Conservation (phyloP, 2,797 vertebrate genomes). For the Pangasius macronema region DNA sequence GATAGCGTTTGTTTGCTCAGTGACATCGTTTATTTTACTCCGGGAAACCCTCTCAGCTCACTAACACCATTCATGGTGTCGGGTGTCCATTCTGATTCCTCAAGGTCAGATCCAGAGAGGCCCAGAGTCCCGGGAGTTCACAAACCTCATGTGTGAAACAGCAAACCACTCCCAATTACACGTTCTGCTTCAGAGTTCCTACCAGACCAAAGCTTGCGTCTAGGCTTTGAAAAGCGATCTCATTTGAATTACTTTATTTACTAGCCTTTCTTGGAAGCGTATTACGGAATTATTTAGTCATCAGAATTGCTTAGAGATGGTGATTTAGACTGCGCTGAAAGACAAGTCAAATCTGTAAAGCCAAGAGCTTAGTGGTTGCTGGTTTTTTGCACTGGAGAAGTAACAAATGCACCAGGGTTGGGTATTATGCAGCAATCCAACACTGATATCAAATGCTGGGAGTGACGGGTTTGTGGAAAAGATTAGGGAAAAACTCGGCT, state of each 20-base stretch:
- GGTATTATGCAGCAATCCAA: conserved; percentile 47
- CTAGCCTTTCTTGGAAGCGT: conserved; percentile 5
- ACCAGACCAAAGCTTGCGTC: conserved; percentile 17
- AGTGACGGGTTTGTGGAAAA: conserved; percentile 60
- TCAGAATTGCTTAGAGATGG: neutral
- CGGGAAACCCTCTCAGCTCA: conserved; percentile 64
- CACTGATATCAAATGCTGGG: conserved; percentile 65
- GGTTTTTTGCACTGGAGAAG: neutral
- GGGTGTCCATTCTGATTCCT: conserved; percentile 62
- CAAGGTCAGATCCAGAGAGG: conserved; percentile 63
- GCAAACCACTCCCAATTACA: conserved; percentile 18
- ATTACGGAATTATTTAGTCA: conserved; percentile 29
- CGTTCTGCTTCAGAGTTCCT: conserved; percentile 5
- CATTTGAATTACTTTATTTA: conserved; percentile 16
- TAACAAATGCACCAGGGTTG: conserved; percentile 18
- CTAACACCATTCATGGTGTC: conserved; percentile 74
- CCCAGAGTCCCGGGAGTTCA: conserved; percentile 32
- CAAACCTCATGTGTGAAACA: conserved; percentile 32
- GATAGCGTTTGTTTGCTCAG: conserved; percentile 72
- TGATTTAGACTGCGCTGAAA: conserved; percentile 28
- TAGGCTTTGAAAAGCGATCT: conserved; percentile 19
- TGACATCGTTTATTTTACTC: conserved; percentile 77
- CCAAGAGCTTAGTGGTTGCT: neutral
- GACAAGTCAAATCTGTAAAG: conserved; percentile 16
- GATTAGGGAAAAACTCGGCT: conserved; percentile 67